Percentiles rank a stretch among this genome's conserved stretches.
Evolutionary conservation across 2,888 invertebrate genomes (phyloP).

Genomic region (Nomada fucata): DNA sequence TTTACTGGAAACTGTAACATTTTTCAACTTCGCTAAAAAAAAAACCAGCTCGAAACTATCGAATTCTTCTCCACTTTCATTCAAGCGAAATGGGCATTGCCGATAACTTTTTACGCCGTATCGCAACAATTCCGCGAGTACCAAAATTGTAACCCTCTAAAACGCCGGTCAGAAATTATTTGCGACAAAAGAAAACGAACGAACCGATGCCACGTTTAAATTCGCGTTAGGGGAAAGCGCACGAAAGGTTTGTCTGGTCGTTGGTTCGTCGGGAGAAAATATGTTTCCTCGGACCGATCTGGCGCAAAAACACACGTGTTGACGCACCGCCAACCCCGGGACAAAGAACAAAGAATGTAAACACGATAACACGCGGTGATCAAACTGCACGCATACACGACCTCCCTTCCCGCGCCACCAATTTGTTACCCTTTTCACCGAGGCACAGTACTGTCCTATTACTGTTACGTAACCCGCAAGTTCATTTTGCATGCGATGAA

Average conservation of each 20-base stretch:
- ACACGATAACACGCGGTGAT: constrained; percentile 69
- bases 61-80: no score
- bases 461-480: constrained; percentile 41
- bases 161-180: background rate
- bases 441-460: background rate
- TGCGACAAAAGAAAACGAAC: background rate
- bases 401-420: constrained; percentile 41
- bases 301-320: constrained; percentile 43
- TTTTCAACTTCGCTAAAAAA: no score
- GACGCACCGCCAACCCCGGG: constrained; percentile 42
- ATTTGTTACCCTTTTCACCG: constrained; percentile 26
- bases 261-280: background rate
- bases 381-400: constrained; percentile 46
- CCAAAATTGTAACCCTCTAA: background rate
- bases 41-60: no score
- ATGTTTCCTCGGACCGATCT: background rate
- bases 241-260: constrained; percentile 2
- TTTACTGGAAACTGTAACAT: no score
- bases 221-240: constrained; percentile 3
- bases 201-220: background rate
- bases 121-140: background rate
- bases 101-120: background rate
- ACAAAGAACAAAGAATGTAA: constrained; percentile 71
- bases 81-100: background rate
- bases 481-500: constrained; percentile 39